Base-by-base conservation (phyloP, 2,113 vertebrate genomes). In the Oplegnathus fasciatus region DNA sequence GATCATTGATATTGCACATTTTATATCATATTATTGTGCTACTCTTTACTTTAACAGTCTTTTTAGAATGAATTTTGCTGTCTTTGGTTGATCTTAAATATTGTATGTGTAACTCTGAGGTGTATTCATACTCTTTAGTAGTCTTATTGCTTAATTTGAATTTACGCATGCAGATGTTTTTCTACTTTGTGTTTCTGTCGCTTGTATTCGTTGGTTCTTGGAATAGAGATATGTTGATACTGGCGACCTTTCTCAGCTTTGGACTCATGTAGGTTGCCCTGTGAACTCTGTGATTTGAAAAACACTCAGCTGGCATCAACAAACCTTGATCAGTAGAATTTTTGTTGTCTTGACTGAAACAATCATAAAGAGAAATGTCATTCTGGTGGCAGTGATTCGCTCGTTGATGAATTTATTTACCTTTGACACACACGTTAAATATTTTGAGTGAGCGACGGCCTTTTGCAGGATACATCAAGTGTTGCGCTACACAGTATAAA, bases 401-500 rank as follows among this genome's bases (percentile, higher is more conserved):
- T 4, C 2, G 1, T 18, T 26, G 22, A 48, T 69, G 0, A 20
- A 30, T 67, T 58, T 7, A 67, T 67, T 82, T 40, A 20, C 42
- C 48, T 67, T 37, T 58, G 22, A 24, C 2, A 28, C 20, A 34
- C 54, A 69, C 11, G 30, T 50, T 66, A 4, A 72, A 32, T 42
- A 10, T 44, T 78, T 67, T 44, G n/a, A 28, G 17, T 34, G 22
- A 32, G 6, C 40, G 32, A 61, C 8, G 4, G 8, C 22, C 1
- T 61, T 84, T 55, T 75, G 13, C 75, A 75, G 18, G 37, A 58
- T 18, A 57, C 14, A n/a, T 40, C 4, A 62, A 50, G 46, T 61
- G 24, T 54, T 72, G 8, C n/a, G 34, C 52, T 46, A 9, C 26
- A 50, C 1, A 60, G 26, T 0, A 34, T 9, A 28, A 84, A 60